Evolutionary conservation across 2,797 vertebrate species (phyloP).

Genomic region (Tenualosa ilisha): DNA sequence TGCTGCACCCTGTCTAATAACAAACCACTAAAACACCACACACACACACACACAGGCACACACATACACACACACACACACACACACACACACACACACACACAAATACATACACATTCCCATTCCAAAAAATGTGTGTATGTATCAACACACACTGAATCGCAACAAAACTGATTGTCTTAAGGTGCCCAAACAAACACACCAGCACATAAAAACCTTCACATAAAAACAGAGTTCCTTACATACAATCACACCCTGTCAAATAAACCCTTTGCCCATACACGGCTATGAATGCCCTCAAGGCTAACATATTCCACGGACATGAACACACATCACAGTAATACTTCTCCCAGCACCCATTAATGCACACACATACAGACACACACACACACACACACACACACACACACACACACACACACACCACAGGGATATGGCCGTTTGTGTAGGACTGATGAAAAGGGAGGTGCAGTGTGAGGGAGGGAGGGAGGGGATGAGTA

Average conservation of each 20-base stretch:
- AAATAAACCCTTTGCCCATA: not conserved
- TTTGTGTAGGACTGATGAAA: not conserved
- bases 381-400: too few relatives aligned
- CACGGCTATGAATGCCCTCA: not conserved
- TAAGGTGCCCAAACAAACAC: not conserved
- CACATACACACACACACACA: too few relatives aligned
- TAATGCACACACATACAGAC: not conserved
- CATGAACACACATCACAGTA: not conserved
- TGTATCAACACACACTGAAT: not conserved
- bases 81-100: not conserved
- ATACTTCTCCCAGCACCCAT: too few relatives aligned
- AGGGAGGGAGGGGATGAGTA: not conserved
- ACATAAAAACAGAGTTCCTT: not conserved
- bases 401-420: too few relatives aligned
- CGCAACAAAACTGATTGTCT: not conserved
- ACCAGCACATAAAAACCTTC: not conserved
- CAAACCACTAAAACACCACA: slow-evolving; percentile 36
- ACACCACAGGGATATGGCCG: not conserved
- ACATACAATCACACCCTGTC: too few relatives aligned
- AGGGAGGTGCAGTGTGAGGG: not conserved
- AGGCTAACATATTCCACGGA: not conserved
- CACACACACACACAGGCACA: slow-evolving; percentile 40
- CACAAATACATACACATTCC: slow-evolving; percentile 9
- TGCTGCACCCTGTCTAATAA: slow-evolving; percentile 23
- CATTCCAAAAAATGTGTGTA: not conserved